phyloP scores from a whole-genome alignment of 2,888 invertebrate species.

The Scaptomyza reducta region DNA sequence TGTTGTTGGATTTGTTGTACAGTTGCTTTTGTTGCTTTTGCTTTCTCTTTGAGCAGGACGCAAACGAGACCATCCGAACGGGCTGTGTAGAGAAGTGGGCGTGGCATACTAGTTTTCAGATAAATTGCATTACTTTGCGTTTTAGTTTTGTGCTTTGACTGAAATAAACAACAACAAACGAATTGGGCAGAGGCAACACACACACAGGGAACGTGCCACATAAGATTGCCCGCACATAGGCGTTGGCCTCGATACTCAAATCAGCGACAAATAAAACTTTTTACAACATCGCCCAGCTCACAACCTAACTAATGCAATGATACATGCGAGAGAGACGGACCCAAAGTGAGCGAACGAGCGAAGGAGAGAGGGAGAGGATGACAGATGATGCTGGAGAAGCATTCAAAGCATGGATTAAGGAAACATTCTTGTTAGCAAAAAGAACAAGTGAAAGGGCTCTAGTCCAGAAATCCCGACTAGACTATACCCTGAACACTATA shows the following conservation, averaged over 20 bases:
- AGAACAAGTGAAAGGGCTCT: no score
- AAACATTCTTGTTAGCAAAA: constrained; percentile 54
- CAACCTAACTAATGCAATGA: constrained; percentile 15
- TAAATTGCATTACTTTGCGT: constrained; percentile 72
- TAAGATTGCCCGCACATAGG: constrained; percentile 44
- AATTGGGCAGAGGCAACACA: constrained; percentile 2
- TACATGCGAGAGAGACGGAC: background rate
- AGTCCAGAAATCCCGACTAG: no score
- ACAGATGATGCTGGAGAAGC: constrained; percentile 16
- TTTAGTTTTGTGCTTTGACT: constrained; percentile 62
- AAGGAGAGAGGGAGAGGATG: background rate
- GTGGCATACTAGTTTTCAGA: constrained; percentile 58
- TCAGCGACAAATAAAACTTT: constrained; percentile 73
- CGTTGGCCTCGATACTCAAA: constrained; percentile 69
- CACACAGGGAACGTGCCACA: constrained; percentile 26
- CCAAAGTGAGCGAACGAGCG: background rate
- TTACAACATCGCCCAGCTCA: constrained; percentile 57
- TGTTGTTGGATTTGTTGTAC: background rate
- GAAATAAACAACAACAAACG: constrained; percentile 51
- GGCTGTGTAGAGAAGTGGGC: constrained; percentile 18
- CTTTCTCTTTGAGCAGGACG: constrained; percentile 24
- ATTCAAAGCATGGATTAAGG: constrained; percentile 59
- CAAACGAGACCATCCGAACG: constrained; percentile 2
- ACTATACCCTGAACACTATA: no score
- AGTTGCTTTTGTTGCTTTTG: constrained; percentile 23